A percentile compares a stretch with the other conserved stretches of the same genome.
Conservation (phyloP, 1,140 invertebrate genomes). For the Aphidius ervi region DNA sequence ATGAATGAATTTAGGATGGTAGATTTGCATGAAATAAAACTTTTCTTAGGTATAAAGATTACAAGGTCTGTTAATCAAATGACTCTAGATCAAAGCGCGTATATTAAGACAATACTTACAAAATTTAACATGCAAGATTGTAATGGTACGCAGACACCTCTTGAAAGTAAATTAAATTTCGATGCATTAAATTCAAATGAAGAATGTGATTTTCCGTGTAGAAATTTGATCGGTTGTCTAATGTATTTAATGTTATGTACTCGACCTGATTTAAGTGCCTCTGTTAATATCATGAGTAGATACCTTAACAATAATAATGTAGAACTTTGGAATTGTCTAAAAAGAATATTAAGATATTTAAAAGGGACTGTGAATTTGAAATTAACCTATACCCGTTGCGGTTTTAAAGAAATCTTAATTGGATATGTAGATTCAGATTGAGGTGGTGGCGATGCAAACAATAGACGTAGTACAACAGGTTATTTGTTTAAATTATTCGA, state of each 20-base stretch:
- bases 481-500: constrained; percentile 2
- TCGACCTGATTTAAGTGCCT: constrained; percentile 17
- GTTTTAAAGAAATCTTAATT: constrained; percentile 16
- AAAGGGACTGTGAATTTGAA: constrained; percentile 37
- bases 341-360: constrained; percentile 34
- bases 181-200: constrained; percentile 16
- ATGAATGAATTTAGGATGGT: constrained; percentile 18
- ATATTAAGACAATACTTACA: constrained; percentile 17
- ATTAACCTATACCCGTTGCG: constrained; percentile 26
- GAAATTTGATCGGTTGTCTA: constrained; percentile 11
- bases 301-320: constrained; percentile 19
- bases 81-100: constrained; percentile 18
- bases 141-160: constrained; percentile 16
- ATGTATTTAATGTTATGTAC: constrained; percentile 23
- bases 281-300: constrained; percentile 16
- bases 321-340: constrained; percentile 33
- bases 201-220: constrained; percentile 14
- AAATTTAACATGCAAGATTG: constrained; percentile 24
- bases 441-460: neutral
- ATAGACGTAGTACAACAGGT: neutral
- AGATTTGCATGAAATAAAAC: constrained; percentile 23
- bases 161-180: constrained; percentile 20
- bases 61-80: constrained; percentile 9
- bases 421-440: constrained; percentile 15
- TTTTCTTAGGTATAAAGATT: constrained; percentile 26